phyloP scores from a whole-genome alignment of 1,140 invertebrate genomes.

The Apolygus lucorum region DNA sequence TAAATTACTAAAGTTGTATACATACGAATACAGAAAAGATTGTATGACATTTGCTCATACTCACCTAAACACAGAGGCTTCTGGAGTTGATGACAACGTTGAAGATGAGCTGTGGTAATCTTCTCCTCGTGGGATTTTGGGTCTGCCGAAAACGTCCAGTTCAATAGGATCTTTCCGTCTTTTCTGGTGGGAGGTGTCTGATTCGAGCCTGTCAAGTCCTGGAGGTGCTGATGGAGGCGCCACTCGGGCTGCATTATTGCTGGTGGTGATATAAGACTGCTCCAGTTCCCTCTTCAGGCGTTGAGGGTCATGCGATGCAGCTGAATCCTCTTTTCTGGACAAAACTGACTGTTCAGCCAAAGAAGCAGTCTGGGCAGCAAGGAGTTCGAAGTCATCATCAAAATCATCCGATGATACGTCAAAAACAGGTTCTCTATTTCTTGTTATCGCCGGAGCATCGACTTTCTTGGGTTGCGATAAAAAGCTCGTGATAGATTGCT shows the following conservation, averaged over 20 bases:
- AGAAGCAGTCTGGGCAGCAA: constrained; percentile 15
- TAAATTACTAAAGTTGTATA: too few species aligned
- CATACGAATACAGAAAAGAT: too few species aligned
- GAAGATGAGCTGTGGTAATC: too few species aligned
- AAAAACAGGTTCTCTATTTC: too few species aligned
- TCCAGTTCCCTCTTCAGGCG: not conserved
- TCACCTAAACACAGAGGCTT: too few species aligned
- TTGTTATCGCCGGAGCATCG: too few species aligned
- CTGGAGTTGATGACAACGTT: not conserved
- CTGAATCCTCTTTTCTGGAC: not conserved
- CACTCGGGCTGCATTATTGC: not conserved
- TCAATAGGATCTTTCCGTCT: not conserved
- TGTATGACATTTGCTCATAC: too few species aligned
- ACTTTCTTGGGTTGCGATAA: not conserved
- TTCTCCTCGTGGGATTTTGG: not conserved
- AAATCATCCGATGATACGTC: not conserved
- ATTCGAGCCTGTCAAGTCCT: not conserved
- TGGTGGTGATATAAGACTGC: not conserved
- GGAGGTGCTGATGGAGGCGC: not conserved
- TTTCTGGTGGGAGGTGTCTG: not conserved
- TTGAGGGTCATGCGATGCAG: too few species aligned
- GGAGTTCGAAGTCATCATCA: constrained; percentile 22
- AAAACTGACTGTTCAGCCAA: not conserved
- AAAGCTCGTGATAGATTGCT: not conserved
- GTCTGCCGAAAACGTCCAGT: not conserved